Conservation (phyloP, 1,140 invertebrate species). For the Drosophila ananassae region DNA sequence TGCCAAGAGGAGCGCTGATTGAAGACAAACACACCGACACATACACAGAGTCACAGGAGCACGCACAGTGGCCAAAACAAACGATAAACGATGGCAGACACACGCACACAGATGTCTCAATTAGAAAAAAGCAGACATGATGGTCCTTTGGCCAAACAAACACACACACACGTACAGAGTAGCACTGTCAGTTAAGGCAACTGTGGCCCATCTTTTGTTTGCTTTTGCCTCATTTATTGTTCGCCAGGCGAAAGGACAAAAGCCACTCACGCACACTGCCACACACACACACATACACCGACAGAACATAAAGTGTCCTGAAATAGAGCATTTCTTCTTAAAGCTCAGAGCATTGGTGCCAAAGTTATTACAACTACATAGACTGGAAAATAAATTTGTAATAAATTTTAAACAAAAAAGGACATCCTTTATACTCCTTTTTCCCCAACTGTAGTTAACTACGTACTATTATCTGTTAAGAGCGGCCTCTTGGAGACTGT, state of each 20-base stretch:
- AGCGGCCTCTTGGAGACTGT: not conserved
- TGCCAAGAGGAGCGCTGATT: constrained; percentile 63
- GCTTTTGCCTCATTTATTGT: constrained; percentile 77
- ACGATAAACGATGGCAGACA: constrained; percentile 46
- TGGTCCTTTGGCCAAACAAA: constrained; percentile 57
- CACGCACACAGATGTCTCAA: constrained; percentile 68
- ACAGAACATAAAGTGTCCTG: constrained; percentile 1
- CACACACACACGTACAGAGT: constrained; percentile 6
- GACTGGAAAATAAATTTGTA: no score
- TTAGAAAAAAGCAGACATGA: constrained; percentile 62
- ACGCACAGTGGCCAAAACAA: constrained; percentile 59
- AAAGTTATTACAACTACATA: not conserved
- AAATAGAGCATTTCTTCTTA: not conserved
- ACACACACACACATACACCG: constrained; percentile 11
- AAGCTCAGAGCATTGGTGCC: not conserved
- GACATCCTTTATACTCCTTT: not conserved
- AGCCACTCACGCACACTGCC: constrained; percentile 9
- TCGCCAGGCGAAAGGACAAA: constrained; percentile 48
- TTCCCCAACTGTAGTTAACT: constrained; percentile 14
- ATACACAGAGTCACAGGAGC: constrained; percentile 9
- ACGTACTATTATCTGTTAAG: not conserved
- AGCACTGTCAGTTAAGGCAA: constrained; percentile 6
- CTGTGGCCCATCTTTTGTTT: constrained; percentile 68
- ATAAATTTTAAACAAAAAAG: no score
- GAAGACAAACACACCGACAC: constrained; percentile 54